Conservation (phyloP, 2,888 invertebrate genomes). For the Tuta absoluta region DNA sequence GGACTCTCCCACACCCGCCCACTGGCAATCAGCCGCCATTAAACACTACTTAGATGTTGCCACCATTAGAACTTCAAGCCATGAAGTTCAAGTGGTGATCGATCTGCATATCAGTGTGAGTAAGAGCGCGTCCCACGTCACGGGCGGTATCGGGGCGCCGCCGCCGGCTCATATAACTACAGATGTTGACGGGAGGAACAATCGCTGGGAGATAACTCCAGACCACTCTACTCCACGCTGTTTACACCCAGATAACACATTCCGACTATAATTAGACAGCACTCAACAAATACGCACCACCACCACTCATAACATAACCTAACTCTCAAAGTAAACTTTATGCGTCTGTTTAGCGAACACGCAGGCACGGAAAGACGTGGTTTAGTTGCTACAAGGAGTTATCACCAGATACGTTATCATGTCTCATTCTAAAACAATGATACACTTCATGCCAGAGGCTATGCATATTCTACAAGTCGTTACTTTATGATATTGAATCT, state of each 20-base stretch:
- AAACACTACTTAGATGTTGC: background rate
- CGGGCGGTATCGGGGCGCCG: background rate
- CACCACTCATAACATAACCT: background rate
- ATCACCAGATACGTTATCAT: background rate
- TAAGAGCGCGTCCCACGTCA: constrained; percentile 5
- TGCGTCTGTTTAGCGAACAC: background rate
- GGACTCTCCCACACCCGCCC: background rate
- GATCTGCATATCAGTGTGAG: constrained; percentile 12
- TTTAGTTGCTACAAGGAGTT: background rate
- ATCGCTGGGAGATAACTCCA: background rate
- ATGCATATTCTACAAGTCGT: background rate
- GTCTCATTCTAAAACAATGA: background rate
- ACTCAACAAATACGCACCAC: constrained; percentile 9
- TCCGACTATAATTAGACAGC: constrained; percentile 15
- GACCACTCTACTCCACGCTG: background rate
- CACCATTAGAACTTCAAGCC: background rate
- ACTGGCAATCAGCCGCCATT: background rate
- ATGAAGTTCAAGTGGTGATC: constrained; percentile 11
- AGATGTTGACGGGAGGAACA: background rate
- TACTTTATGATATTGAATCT: background rate
- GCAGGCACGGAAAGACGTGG: background rate
- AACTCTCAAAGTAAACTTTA: too few relatives aligned
- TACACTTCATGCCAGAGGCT: background rate
- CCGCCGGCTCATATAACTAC: background rate
- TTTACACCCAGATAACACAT: constrained; percentile 12